Percentiles rank a stretch among this genome's conserved stretches.
Conservation (phyloP, 2,888 invertebrate species). For the Endomychus coccineus region DNA sequence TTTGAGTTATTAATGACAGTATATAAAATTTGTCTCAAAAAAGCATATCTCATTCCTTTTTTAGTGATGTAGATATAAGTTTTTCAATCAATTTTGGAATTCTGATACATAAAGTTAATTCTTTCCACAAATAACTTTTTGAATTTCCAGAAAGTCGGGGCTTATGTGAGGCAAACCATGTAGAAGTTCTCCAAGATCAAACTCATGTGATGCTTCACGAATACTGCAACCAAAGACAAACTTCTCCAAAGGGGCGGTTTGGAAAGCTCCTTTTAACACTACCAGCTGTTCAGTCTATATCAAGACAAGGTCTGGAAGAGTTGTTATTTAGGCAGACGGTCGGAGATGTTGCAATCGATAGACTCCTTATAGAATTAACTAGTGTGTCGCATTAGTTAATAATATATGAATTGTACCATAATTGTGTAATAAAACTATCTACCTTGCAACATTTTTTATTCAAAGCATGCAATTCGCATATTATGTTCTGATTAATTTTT, state of each 20-base stretch:
- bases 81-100: not conserved
- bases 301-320: conserved; percentile 48
- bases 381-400: too few relatives aligned
- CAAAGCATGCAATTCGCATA: too few relatives aligned
- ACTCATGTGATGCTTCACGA: conserved; percentile 70
- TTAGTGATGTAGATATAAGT: too few relatives aligned
- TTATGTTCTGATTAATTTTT: too few relatives aligned
- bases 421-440: too few relatives aligned
- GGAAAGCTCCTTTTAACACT: conserved; percentile 67
- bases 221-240: conserved; percentile 48
- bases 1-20: too few relatives aligned
- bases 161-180: conserved; percentile 52
- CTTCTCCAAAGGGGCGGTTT: conserved; percentile 50
- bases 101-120: not conserved
- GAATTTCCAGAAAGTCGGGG: conserved; percentile 52
- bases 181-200: conserved; percentile 71
- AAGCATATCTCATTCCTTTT: too few relatives aligned
- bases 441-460: too few relatives aligned
- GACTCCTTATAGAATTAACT: conserved; percentile 60
- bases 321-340: conserved; percentile 73
- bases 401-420: too few relatives aligned
- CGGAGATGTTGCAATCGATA: conserved; percentile 65
- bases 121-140: conserved; percentile 1
- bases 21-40: too few relatives aligned
- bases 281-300: conserved; percentile 51